phyloP scores from a whole-genome alignment of 2,797 vertebrate genomes.

The Rhynchotus rufescens region DNA sequence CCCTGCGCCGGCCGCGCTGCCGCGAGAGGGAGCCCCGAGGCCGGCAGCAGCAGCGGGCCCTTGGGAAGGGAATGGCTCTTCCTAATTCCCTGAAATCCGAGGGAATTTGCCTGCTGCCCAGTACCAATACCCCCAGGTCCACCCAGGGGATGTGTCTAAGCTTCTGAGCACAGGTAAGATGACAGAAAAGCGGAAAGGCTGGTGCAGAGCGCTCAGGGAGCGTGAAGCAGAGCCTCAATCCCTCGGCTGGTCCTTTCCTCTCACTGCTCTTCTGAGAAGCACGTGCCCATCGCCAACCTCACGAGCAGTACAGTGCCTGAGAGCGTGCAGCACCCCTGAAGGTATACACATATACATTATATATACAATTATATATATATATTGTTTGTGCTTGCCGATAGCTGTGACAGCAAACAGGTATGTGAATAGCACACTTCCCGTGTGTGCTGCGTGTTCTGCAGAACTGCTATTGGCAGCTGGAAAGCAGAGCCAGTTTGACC shows the following conservation, averaged over 20 bases:
- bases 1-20: no score
- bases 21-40: no score
- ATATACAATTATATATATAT: no score
- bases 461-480: no score
- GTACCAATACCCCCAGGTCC: background rate
- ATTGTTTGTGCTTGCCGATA: background rate
- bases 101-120: background rate
- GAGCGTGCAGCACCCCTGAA: background rate
- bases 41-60: no score
- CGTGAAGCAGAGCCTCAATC: background rate
- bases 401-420: background rate
- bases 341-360: no score
- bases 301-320: background rate
- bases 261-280: background rate
- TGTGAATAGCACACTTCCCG: fast-evolving
- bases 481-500: background rate
- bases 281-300: background rate
- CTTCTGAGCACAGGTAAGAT: background rate
- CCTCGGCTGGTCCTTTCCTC: background rate
- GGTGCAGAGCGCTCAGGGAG: background rate
- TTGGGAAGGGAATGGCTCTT: background rate
- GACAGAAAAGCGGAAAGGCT: background rate
- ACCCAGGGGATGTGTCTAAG: background rate
- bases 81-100: background rate
- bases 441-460: fast-evolving